Conservation (phyloP, 2,797 vertebrate species). For the Cryptoprocta ferox region DNA sequence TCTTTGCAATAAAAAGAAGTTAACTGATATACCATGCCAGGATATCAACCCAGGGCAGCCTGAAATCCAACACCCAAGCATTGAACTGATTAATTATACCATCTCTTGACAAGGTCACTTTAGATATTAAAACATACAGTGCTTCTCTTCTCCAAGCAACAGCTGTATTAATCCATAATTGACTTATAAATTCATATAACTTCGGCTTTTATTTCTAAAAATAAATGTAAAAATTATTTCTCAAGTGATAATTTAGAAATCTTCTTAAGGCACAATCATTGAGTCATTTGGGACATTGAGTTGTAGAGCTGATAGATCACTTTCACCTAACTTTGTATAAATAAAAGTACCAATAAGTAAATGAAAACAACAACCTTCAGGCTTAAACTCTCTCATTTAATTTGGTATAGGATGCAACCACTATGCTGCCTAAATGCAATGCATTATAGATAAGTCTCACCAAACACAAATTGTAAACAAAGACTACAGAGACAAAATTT, state of each 20-base stretch:
- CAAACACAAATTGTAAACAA: not conserved
- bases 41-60: not conserved
- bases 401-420: not conserved
- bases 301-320: not conserved
- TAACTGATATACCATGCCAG: not conserved
- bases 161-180: not conserved
- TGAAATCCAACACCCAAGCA: not conserved
- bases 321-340: constrained; percentile 20
- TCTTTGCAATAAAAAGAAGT: not conserved
- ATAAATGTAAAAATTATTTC: constrained; percentile 56
- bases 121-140: not conserved
- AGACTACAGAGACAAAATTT: not conserved
- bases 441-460: not conserved
- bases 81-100: not conserved
- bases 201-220: constrained; percentile 35
- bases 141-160: not conserved
- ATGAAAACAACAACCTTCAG: constrained; percentile 25
- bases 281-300: constrained; percentile 11
- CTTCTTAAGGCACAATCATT: not conserved
- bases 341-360: not conserved
- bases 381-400: not conserved
- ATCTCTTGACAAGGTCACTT: not conserved
- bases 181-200: not conserved
- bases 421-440: not conserved
- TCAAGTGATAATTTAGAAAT: constrained; percentile 46